Conservation (phyloP, 2,888 invertebrate species). For the Erebia palarica region DNA sequence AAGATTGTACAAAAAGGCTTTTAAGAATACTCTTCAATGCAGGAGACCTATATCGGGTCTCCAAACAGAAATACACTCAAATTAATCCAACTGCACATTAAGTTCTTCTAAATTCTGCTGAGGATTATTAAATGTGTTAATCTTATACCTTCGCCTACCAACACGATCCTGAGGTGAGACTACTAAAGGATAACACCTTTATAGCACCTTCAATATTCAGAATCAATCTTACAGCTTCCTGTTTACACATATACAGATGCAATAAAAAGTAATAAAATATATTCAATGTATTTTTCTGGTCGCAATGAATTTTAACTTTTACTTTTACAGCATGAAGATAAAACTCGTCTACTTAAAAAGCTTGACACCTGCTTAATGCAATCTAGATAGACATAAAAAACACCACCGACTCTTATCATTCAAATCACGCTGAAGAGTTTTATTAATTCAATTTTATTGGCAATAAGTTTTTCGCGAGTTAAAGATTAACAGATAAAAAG, state of each 20-base stretch:
- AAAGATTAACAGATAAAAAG: slow-evolving; percentile 25
- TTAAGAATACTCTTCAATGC: neutral
- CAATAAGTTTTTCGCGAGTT: neutral
- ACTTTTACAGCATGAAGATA: too few species aligned
- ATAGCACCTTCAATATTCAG: slow-evolving; percentile 1
- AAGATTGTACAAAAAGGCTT: neutral
- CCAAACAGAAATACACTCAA: neutral
- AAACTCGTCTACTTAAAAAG: neutral
- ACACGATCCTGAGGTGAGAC: slow-evolving; percentile 42
- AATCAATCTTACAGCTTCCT: slow-evolving; percentile 1
- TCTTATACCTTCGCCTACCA: slow-evolving; percentile 50
- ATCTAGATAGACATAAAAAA: neutral
- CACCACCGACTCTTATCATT: neutral
- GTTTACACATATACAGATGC: neutral
- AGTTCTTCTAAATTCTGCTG: neutral
- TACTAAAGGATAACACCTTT: slow-evolving; percentile 17
- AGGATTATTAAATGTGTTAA: slow-evolving; percentile 44
- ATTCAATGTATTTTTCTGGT: neutral
- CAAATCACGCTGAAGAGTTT: neutral
- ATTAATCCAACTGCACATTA: neutral
- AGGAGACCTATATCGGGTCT: neutral
- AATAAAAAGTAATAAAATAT: neutral
- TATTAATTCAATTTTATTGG: neutral
- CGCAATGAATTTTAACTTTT: neutral
- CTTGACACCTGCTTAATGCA: neutral